phyloP scores from a whole-genome alignment of 2,113 vertebrate species.

The Chaetops frenatus region DNA sequence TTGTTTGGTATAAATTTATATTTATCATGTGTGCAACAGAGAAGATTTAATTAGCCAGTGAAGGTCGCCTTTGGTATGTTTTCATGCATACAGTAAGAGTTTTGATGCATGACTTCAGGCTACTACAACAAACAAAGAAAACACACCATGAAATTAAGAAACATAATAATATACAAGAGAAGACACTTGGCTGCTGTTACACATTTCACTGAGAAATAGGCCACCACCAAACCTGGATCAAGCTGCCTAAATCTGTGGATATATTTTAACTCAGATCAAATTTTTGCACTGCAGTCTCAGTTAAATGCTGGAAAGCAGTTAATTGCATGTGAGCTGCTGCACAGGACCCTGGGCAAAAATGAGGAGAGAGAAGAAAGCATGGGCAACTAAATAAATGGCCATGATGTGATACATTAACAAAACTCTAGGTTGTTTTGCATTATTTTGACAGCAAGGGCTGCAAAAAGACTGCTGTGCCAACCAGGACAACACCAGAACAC shows the following conservation, averaged over 20 bases:
- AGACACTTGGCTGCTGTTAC: slow-evolving; percentile 27
- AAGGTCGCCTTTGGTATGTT: slow-evolving; percentile 35
- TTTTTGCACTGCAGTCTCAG: neutral
- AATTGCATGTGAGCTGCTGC: neutral
- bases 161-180: slow-evolving; percentile 33
- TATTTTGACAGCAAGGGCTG: neutral
- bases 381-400: neutral
- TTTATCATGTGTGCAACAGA: slow-evolving; percentile 34
- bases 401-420: neutral
- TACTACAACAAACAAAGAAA: slow-evolving; percentile 55
- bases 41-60: slow-evolving; percentile 49
- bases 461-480: neutral
- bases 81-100: slow-evolving; percentile 16
- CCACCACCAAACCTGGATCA: slow-evolving; percentile 35
- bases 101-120: slow-evolving; percentile 54
- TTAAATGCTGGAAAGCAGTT: neutral
- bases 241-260: neutral
- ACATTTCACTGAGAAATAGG: slow-evolving; percentile 12
- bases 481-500: neutral
- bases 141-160: slow-evolving; percentile 52
- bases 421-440: neutral
- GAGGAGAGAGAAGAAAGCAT: neutral
- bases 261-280: neutral
- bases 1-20: slow-evolving; percentile 12
- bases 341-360: neutral